A percentile compares a stretch with the other conserved stretches of the same genome.
phyloP scores from a whole-genome alignment of 2,113 vertebrate species.

The Callaeas wilsoni region DNA sequence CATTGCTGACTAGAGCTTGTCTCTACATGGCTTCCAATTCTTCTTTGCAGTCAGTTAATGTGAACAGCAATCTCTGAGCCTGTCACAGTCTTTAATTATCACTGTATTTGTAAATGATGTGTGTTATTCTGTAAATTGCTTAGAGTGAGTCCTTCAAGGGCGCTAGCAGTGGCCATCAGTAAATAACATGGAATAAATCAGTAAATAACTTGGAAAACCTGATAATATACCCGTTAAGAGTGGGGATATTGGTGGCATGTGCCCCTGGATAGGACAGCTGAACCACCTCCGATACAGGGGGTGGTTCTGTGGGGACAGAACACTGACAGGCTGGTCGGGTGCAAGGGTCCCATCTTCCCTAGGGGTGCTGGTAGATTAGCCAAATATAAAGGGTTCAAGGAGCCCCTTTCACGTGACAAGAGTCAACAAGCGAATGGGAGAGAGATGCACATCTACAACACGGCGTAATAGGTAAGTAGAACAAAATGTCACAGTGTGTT shows the following conservation, averaged over 20 bases:
- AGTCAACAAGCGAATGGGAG: background rate
- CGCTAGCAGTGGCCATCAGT: background rate
- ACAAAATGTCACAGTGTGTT: background rate
- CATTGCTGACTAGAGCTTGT: background rate
- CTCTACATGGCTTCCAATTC: background rate
- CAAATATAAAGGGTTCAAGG: background rate
- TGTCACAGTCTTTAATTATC: background rate
- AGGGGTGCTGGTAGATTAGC: background rate
- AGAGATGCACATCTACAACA: accelerated
- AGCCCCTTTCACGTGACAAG: background rate
- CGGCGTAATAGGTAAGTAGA: background rate
- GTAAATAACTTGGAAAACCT: background rate
- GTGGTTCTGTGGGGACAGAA: background rate
- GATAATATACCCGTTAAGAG: background rate
- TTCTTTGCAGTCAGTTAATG: background rate
- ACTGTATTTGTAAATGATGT: background rate
- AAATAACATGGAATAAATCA: too few relatives aligned
- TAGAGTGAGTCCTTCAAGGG: background rate
- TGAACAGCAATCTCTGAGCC: background rate
- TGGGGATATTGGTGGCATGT: too few relatives aligned
- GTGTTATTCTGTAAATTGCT: background rate
- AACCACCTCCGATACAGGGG: background rate
- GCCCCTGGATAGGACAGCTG: background rate
- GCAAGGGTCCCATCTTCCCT: background rate
- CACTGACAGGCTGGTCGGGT: background rate